A percentile compares a stretch with the other conserved stretches of the same genome.
phyloP scores from a whole-genome alignment of 2,888 invertebrate genomes.

The Epirrhoe alternata region DNA sequence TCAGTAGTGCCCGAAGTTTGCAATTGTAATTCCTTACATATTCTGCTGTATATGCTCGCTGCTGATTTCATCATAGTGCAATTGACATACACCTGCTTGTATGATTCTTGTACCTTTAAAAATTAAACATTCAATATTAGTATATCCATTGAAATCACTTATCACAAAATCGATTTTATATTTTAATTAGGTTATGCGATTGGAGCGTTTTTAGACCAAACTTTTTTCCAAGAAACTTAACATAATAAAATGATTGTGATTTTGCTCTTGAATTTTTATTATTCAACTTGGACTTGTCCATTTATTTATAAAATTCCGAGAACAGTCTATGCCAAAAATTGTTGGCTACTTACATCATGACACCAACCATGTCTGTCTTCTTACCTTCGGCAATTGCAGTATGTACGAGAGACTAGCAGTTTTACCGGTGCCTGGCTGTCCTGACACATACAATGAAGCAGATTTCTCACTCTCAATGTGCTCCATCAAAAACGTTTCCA shows the following conservation, averaged over 20 bases:
- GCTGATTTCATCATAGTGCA: slow-evolving; percentile 96
- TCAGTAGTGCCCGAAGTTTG: slow-evolving; percentile 85
- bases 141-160: background rate
- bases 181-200: too few relatives aligned
- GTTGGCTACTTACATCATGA: too few relatives aligned
- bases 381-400: slow-evolving; percentile 87
- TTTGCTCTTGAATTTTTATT: background rate
- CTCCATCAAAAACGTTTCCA: slow-evolving; percentile 88
- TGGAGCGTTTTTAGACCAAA: too few relatives aligned
- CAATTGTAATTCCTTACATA: slow-evolving; percentile 89
- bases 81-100: slow-evolving; percentile 90
- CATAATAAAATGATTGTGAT: too few relatives aligned
- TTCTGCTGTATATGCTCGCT: slow-evolving; percentile 90
- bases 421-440: slow-evolving; percentile 99
- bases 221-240: too few relatives aligned
- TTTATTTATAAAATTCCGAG: too few relatives aligned
- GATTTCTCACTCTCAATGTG: slow-evolving; percentile 88
- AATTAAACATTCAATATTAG: background rate
- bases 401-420: slow-evolving; percentile 94
- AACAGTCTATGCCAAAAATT: too few relatives aligned
- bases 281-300: too few relatives aligned
- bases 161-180: too few relatives aligned
- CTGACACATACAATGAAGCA: slow-evolving; percentile 96
- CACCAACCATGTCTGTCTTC: background rate
- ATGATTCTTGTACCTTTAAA: slow-evolving; percentile 77